These are phyloP conservation scores for Phoxinus dragarum DNA, from an alignment of 2,797 vertebrate species.

Conservation along the genomic window DNA sequence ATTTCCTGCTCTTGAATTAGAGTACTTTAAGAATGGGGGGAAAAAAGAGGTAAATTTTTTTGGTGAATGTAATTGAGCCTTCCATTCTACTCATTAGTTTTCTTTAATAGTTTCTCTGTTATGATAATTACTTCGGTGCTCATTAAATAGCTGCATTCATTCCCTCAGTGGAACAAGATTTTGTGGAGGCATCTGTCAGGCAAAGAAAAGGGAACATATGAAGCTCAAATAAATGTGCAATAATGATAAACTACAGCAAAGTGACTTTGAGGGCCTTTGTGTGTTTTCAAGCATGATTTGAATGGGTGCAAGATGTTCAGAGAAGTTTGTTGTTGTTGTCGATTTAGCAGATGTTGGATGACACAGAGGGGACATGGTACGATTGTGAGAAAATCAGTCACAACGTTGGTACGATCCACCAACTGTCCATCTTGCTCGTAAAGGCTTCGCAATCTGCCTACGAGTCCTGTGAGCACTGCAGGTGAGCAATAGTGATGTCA, in stretches of 20 bases:
- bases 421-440: conserved; percentile 16
- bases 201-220: conserved; percentile 20
- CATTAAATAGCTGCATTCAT: conserved; percentile 61
- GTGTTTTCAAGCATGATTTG: conserved; percentile 7
- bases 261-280: conserved; percentile 14
- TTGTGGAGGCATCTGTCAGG: conserved; percentile 42
- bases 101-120: conserved; percentile 62
- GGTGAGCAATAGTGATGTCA: conserved; percentile 50
- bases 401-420: not conserved
- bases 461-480: conserved; percentile 1
- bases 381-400: conserved; percentile 46
- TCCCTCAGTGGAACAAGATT: conserved; percentile 25
- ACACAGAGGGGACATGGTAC: conserved; percentile 45
- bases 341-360: conserved; percentile 24
- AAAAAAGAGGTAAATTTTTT: conserved; percentile 2
- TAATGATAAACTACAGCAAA: conserved; percentile 32
- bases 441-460: not conserved
- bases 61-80: conserved; percentile 41
- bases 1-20: conserved; percentile 27
- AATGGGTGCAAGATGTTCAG: not conserved
- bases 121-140: conserved; percentile 64
- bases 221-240: conserved; percentile 24
- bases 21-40: conserved; percentile 5
- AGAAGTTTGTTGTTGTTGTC: not conserved
- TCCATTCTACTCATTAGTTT: conserved; percentile 65